These are phyloP conservation scores for Trinorchestia longiramus DNA, from an alignment of 1,140 invertebrate genomes.

Conservation along the genomic window DNA sequence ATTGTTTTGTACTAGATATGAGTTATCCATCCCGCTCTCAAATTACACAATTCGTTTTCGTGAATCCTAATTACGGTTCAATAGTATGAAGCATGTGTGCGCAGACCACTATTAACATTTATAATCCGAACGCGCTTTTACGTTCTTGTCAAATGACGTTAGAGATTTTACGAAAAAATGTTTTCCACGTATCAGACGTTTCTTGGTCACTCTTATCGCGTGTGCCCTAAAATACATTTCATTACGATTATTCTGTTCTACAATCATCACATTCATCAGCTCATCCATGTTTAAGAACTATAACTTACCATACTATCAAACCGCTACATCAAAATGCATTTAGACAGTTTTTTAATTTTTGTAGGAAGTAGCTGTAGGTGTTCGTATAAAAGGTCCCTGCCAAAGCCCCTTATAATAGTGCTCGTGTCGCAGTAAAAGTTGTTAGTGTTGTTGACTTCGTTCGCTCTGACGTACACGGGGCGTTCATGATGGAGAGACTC, in stretches of 20 bases:
- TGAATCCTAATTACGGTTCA: not conserved
- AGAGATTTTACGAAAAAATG: not conserved
- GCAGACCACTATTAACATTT: not conserved
- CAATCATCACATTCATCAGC: not conserved
- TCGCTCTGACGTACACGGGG: not conserved
- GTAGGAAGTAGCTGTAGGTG: conserved; percentile 16
- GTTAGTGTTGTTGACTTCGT: not conserved
- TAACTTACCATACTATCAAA: not conserved
- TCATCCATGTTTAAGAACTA: not conserved
- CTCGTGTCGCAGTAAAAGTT: not conserved
- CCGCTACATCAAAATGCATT: conserved; percentile 48
- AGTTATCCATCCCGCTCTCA: not conserved
- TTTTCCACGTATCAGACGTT: not conserved
- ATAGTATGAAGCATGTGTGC: not conserved
- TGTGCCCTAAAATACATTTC: not conserved
- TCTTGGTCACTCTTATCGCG: not conserved
- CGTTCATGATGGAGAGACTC: not conserved
- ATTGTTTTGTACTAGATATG: not conserved
- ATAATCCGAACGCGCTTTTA: not conserved
- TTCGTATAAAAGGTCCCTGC: not conserved
- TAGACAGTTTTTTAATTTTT: conserved; percentile 42
- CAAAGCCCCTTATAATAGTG: not conserved
- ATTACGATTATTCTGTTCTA: not conserved
- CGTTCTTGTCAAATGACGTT: not conserved
- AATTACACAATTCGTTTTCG: not conserved